Conservation (phyloP, 2,888 invertebrate genomes). For the Drosophila picticornis region DNA sequence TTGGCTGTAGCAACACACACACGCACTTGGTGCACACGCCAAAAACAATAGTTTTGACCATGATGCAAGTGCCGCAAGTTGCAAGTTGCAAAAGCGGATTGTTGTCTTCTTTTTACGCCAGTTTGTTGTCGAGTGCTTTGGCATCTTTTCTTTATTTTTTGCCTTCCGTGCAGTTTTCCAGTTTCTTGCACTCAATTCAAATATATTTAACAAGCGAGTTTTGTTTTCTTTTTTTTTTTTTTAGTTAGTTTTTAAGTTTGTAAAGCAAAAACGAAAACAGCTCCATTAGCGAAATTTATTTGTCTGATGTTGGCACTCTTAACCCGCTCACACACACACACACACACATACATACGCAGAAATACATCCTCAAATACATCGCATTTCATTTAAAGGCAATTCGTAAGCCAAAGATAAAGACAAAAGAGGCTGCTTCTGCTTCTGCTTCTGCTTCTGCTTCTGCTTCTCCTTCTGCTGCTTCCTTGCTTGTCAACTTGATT, state of each 20-base stretch:
- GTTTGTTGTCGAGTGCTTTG: conserved; percentile 68
- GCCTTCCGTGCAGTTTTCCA: conserved; percentile 43
- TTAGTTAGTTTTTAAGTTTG: conserved; percentile 40
- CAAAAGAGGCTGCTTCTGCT: conserved; percentile 28
- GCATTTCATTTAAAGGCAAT: conserved; percentile 5
- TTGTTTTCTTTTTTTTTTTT: conserved; percentile 19
- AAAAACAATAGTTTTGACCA: conserved; percentile 69
- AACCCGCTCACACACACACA: conserved; percentile 7
- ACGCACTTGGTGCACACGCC: conserved; percentile 9
- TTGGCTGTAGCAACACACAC: conserved; percentile 48
- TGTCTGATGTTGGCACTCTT: conserved; percentile 53
- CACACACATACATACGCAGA: neutral
- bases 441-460: neutral
- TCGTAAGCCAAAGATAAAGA: conserved; percentile 27
- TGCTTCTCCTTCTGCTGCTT: too few species aligned
- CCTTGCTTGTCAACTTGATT: conserved; percentile 69
- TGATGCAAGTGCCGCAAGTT: conserved; percentile 44
- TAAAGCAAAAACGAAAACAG: conserved; percentile 69
- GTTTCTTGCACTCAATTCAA: conserved; percentile 69
- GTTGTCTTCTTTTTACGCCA: conserved; percentile 53
- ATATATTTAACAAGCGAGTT: conserved; percentile 70
- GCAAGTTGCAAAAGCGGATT: conserved; percentile 63
- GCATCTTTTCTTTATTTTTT: conserved; percentile 31
- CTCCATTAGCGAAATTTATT: conserved; percentile 80
- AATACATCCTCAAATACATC: neutral